Evolutionary conservation across 1,140 invertebrate species (phyloP), one percentile per base, ranked within the genome.

Genomic region (Streblospio benedicti): DNA sequence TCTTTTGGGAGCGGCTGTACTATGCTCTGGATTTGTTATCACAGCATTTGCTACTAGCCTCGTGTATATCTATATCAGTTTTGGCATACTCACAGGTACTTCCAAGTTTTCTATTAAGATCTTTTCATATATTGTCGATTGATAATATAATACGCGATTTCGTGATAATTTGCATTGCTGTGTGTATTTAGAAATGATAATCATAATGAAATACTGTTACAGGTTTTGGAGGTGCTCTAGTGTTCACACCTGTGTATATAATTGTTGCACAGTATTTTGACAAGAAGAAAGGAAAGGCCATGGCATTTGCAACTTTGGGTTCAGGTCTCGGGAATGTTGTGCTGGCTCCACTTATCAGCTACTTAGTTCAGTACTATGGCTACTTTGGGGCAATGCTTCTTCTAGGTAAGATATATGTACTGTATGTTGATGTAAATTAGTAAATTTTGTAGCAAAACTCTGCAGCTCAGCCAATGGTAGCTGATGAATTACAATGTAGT

Each of bases 281-380:
- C 57, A 59, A 59, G 57, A 50, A 35, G 20, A 59, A 59, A 35
- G 57, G 57, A 31, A 52, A 31, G 12, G 57, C 57, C 20, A 59
- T 59, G 57, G 44, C 45, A 9, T 38, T 59, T 27, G 44, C 57
- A 9, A 54, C 57, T 18, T 18, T 59, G 4, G 57, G 57, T 5
- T 35, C 35, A n/a, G 57, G 57, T 12, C 18, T 59, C 12, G 57
- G 57, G 20, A 52, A 27, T 23, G 30, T 59, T 4, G 47, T 59
- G 2, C 25, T 59, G 45, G 45, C 44, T 6, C 47, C 57, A 6
- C n/a, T 33, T 20, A 20, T 54, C 20, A 59, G 16, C 14, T 28
- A 25, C 2, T n/a, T 55, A 4, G 9, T 59, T 9, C 16, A 50
- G 32, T 25, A 28, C 20, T 51, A 59, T 9, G 57, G 57, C 30